Evolutionary conservation across 2,888 invertebrate species (phyloP).

Genomic region (Leptinotarsa rubiginosa): DNA sequence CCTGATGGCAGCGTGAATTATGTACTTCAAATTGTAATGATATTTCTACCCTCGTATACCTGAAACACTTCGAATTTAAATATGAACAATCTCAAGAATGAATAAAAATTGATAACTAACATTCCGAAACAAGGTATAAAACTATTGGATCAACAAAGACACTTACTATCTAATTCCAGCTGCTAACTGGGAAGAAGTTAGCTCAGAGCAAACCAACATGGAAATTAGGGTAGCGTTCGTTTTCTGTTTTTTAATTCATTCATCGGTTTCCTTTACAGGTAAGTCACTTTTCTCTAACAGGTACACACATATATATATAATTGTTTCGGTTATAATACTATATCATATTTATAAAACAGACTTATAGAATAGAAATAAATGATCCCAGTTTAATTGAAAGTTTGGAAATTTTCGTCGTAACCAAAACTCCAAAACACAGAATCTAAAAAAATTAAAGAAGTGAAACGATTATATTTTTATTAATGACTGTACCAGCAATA

Average conservation of each 20-base stretch:
- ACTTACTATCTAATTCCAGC: constrained; percentile 3
- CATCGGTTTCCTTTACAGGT: constrained; percentile 9
- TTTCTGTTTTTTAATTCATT: constrained; percentile 3
- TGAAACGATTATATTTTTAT: too few species aligned
- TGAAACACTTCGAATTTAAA: neutral
- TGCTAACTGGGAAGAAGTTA: constrained; percentile 13
- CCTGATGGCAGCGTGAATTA: too few species aligned
- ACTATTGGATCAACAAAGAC: neutral
- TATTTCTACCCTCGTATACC: neutral
- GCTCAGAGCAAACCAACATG: constrained; percentile 7
- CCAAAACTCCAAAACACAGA: too few species aligned
- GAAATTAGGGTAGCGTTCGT: constrained; percentile 18
- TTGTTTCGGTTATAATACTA: too few species aligned
- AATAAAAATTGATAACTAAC: neutral
- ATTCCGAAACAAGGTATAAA: constrained; percentile 13
- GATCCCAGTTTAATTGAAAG: too few species aligned
- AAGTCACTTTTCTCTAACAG: neutral
- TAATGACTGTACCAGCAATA: too few species aligned
- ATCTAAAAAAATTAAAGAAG: too few species aligned
- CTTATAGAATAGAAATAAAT: too few species aligned
- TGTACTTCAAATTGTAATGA: neutral
- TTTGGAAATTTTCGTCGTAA: too few species aligned
- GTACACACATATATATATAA: too few species aligned
- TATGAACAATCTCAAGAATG: neutral
- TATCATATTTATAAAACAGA: too few species aligned